Conservation (phyloP, 2,888 invertebrate species). For the Protodeltote pygarga region DNA sequence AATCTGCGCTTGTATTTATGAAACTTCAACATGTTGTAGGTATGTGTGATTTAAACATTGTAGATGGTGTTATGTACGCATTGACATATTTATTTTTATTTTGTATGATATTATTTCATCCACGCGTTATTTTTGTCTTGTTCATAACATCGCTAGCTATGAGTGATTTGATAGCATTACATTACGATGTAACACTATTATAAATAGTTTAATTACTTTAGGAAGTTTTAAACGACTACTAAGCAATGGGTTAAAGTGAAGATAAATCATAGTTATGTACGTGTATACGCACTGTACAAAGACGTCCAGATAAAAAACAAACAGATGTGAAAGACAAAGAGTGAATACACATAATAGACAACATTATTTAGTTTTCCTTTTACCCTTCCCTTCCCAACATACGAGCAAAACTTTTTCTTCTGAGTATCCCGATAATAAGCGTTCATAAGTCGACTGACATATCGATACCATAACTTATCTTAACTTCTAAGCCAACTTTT, state of each 20-base stretch:
- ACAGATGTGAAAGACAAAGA: constrained; percentile 37
- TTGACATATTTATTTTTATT: constrained; percentile 37
- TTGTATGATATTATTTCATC: constrained; percentile 4
- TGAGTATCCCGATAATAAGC: constrained; percentile 38
- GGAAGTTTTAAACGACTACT: constrained; percentile 24
- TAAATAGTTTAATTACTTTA: constrained; percentile 16
- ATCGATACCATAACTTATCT: constrained; percentile 68
- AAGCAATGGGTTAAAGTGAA: constrained; percentile 59
- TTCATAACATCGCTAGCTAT: constrained; percentile 11
- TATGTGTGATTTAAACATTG: constrained; percentile 23
- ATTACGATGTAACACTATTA: constrained; percentile 22
- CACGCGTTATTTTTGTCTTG: constrained; percentile 5
- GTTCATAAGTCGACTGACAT: constrained; percentile 69
- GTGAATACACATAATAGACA: constrained; percentile 45
- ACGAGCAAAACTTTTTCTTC: constrained; percentile 31
- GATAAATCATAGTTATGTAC: constrained; percentile 23
- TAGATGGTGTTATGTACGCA: constrained; percentile 17
- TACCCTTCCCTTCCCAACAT: constrained; percentile 36
- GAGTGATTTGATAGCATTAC: constrained; percentile 55
- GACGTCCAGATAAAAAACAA: constrained; percentile 40
- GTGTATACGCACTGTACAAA: constrained; percentile 37
- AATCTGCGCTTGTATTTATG: constrained; percentile 36
- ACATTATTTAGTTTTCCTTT: constrained; percentile 48
- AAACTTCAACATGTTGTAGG: constrained; percentile 23
- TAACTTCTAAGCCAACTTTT: constrained; percentile 68